Percentiles rank a stretch among this genome's conserved stretches.
These are phyloP conservation scores for Luperina testacea DNA, from an alignment of 2,888 invertebrate genomes.

Conservation along the genomic window DNA sequence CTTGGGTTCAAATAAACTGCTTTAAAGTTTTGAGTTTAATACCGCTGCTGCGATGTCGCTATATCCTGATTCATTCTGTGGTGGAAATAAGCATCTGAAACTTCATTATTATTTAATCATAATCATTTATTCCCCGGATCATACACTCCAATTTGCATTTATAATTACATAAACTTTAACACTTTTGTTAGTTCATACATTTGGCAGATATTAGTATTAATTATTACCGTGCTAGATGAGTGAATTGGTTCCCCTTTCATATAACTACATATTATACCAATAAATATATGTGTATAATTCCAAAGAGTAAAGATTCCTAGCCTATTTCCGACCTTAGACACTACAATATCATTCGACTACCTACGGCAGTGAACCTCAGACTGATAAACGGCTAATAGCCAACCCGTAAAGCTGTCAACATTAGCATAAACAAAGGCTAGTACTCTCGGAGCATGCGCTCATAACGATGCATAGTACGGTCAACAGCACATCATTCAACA, in stretches of 20 bases:
- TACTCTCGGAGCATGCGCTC: conserved; percentile 28
- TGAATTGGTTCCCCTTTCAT: background rate
- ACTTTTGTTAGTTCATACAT: background rate
- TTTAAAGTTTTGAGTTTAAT: background rate
- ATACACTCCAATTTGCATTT: background rate
- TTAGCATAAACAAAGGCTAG: conserved; percentile 52
- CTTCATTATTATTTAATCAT: background rate
- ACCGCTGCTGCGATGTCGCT: background rate
- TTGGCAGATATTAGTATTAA: background rate
- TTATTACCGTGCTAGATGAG: background rate
- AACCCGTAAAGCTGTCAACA: conserved; percentile 49
- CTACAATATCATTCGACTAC: background rate
- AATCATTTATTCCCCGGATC: background rate
- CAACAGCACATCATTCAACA: background rate
- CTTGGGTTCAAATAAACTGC: background rate
- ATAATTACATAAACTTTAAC: background rate
- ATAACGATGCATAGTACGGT: conserved; percentile 35
- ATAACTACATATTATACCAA: background rate
- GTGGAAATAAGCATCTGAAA: background rate
- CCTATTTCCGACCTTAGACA: conserved; percentile 7
- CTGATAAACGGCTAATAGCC: conserved; percentile 32
- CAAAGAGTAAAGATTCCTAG: background rate
- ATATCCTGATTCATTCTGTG: background rate
- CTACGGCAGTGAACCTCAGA: conserved; percentile 4
- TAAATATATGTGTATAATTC: too few species aligned